Evolutionary conservation across 2,797 vertebrate species (phyloP), one percentile per base, ranked within the genome.

Genomic region (Gymnoscopelus braueri): DNA sequence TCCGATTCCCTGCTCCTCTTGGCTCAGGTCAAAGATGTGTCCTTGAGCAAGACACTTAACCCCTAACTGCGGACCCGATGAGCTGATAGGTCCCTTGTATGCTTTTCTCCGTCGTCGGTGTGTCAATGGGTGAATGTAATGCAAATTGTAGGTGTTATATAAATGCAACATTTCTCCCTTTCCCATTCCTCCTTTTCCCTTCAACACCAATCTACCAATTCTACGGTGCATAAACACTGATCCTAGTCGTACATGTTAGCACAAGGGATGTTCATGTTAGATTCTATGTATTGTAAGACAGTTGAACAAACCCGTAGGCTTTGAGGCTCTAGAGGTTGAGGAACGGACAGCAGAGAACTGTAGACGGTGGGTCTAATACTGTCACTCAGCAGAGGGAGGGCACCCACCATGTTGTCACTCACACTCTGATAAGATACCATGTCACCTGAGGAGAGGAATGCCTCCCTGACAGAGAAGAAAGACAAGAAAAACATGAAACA

Each of bases 371-470:
- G 66, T 65, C 59, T 61, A 3, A 75, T 1, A 0, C 80, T 82
- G 82, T 84, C 90, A 75, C 82, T 93, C 78, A 94, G 70, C 0
- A 67, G 69, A 15, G 89, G 89, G 58, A 95, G 87, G 0, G 52
- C 91, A 0, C 88, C 77, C 51, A 63, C 64, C 81, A 92, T 87
- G 74, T 90, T 87, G 1, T 91, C 93, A 49, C 83, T 92, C 80
- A 95, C 84, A 12, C 82, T 91, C 78, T 78, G 87, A 80, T 87
- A 93, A 56, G 93, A 91, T 10, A 74, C 71, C 12, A 83, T 4
- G 8, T 92, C 91, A 14, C 93, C 93, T 0, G 80, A 86, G 19
- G 91, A 92, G 67, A 94, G 88, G 68, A 95, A 93, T 0, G 63
- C 80, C 79, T 91, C 89, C 58, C 90, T 89, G 72, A 19, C 2